A percentile compares a stretch with the other conserved stretches of the same genome.
phyloP scores from a whole-genome alignment of 2,797 vertebrate genomes.

The Arctocebus calabarensis region DNA sequence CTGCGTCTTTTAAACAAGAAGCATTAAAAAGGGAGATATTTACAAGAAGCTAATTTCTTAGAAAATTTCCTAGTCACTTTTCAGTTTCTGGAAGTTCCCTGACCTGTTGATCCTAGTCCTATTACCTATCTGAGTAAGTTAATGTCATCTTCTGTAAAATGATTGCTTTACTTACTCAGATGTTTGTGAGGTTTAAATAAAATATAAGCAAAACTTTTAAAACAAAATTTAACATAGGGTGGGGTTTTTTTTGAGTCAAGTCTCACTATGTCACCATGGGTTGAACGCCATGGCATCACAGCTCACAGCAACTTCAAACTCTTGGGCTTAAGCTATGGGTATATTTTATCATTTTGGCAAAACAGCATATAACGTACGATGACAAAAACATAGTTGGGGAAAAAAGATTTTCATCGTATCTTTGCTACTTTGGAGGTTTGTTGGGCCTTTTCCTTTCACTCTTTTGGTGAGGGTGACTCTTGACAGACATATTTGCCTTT shows the following conservation, averaged over 20 bases:
- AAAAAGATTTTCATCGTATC: not conserved
- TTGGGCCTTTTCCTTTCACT: not conserved
- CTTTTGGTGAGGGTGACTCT: not conserved
- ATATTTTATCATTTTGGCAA: not conserved
- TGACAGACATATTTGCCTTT: not conserved
- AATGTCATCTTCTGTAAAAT: not conserved
- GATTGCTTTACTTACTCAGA: not conserved
- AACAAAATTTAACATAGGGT: too few species aligned
- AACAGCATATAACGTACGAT: not conserved
- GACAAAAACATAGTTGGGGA: not conserved
- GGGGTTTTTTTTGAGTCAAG: too few species aligned
- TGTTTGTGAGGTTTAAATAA: not conserved
- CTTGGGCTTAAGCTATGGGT: not conserved
- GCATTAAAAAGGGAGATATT: not conserved
- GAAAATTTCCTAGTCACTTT: not conserved
- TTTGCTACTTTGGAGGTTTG: constrained; percentile 9
- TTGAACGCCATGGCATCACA: too few species aligned
- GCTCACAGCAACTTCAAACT: too few species aligned
- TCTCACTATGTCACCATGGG: too few species aligned
- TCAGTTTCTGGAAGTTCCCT: not conserved
- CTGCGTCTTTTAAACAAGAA: constrained; percentile 35
- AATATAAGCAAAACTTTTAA: not conserved
- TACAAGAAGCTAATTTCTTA: constrained; percentile 32
- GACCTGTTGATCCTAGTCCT: not conserved
- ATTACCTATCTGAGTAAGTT: not conserved